Evolutionary conservation across 2,797 vertebrate genomes (phyloP).

Genomic region (Peromyscus nudipes): DNA sequence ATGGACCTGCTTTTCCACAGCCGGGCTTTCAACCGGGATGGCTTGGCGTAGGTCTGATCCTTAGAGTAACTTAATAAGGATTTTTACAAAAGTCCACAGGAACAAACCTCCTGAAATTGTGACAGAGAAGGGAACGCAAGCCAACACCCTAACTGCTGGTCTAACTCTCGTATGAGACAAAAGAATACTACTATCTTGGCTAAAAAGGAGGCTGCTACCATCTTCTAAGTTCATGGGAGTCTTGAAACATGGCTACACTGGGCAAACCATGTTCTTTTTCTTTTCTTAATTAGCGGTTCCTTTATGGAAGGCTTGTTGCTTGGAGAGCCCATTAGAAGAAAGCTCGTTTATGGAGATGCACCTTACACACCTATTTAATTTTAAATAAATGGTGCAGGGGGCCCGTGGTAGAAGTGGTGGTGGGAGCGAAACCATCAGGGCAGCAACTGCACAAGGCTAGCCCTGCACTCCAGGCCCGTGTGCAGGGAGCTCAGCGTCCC

Average conservation of each 20-base stretch:
- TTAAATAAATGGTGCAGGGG: conserved; percentile 67
- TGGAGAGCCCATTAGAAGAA: conserved; percentile 86
- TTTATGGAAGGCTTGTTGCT: conserved; percentile 88
- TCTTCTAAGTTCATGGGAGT: conserved; percentile 86
- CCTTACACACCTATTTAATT: conserved; percentile 76
- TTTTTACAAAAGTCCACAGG: conserved; percentile 66
- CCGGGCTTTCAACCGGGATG: conserved; percentile 52
- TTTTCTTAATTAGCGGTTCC: conserved; percentile 88
- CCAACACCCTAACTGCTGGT: conserved; percentile 72
- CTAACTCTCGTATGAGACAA: conserved; percentile 83
- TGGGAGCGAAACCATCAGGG: background rate
- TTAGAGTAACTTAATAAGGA: conserved; percentile 84
- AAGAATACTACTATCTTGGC: conserved; percentile 84
- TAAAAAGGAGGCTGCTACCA: conserved; percentile 84
- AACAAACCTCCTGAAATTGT: conserved; percentile 14
- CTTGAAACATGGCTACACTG: conserved; percentile 85
- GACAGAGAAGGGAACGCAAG: background rate
- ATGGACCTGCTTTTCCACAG: conserved; percentile 77
- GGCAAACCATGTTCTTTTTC: conserved; percentile 84
- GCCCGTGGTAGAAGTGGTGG: background rate
- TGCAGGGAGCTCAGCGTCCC: conserved; percentile 56
- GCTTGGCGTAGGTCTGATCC: conserved; percentile 52
- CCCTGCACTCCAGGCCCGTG: conserved; percentile 37
- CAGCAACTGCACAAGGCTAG: conserved; percentile 52
- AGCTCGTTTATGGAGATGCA: conserved; percentile 84